Base-by-base conservation (phyloP, 1,140 invertebrate genomes). In the Drosophila cardini region DNA sequence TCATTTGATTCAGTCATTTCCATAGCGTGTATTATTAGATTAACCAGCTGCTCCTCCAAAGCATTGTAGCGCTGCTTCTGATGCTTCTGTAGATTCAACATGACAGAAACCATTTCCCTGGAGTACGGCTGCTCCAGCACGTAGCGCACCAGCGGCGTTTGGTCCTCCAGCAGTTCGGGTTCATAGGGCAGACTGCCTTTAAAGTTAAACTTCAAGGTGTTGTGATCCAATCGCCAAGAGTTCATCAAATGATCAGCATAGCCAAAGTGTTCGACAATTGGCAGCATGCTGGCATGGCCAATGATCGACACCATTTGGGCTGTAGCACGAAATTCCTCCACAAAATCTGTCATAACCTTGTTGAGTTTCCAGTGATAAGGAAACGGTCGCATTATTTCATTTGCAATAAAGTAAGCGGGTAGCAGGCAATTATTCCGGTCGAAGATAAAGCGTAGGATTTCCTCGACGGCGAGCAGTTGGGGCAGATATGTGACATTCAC, bases 271-370 rank as follows among this genome's bases (percentile, higher is more conserved):
- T 99, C 98, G 3, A 99, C 97, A 16, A 99, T 96, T 5, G 98
- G 98, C 15, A 98, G 92, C 95, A 99, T 97, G 79, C 96, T 95
- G 4, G 96, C 95, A 78, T 98, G 96, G 0, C 97, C 97, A 79
- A 98, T 96, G 43, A 99, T 97, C 0, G 98, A 96, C 0, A 99
- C 97, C 96, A 99, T 99, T 93, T 99, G 98, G 0, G 98, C 97
- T 56, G 96, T 96, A 15, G 96, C 95, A 67, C 97, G 94, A 92
- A 99, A 99, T 93, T 97, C 97, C 87, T 98, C 96, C 9, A 99
- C 95, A 93, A 98, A 98, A 91, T 95, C 95, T 15, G 97, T 96
- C 64, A 99, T 94, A 4, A 99, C 92, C 86, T 95, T 95, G 32
- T 97, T 96, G 13, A 99, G 92, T 94, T 96, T 96, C 98, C 98